Conservation (phyloP, 2,113 vertebrate species). For the Gymnorhina tibicen region DNA sequence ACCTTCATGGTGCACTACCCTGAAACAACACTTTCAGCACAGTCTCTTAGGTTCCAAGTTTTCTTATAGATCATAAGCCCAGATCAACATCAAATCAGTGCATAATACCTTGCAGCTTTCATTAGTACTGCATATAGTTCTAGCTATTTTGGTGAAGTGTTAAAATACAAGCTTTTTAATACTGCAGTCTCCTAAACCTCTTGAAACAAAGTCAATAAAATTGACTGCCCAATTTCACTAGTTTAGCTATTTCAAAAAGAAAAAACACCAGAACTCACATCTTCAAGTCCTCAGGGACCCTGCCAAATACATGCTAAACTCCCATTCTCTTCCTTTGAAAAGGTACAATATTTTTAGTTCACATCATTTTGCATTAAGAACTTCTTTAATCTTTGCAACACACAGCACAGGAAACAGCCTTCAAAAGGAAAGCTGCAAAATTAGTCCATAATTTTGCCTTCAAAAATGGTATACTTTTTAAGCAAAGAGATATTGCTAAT, state of each 20-base stretch:
- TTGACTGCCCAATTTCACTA: background rate
- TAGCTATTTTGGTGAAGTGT: background rate
- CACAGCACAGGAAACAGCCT: background rate
- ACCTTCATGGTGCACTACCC: background rate
- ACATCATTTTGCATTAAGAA: slow-evolving; percentile 5
- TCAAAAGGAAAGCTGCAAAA: background rate
- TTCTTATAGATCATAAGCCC: background rate
- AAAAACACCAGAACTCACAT: background rate
- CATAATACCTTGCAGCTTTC: background rate
- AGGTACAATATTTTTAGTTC: background rate
- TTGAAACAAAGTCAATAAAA: background rate
- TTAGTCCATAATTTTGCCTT: background rate
- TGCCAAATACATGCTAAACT: background rate
- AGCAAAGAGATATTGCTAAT: background rate
- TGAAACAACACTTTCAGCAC: background rate
- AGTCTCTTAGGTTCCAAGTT: background rate
- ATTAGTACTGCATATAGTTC: background rate
- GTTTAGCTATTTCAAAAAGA: background rate
- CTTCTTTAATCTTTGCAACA: slow-evolving; percentile 15
- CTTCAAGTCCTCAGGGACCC: background rate
- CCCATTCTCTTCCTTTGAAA: background rate
- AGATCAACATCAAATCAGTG: background rate
- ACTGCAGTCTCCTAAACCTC: background rate
- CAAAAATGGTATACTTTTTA: background rate
- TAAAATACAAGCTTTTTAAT: background rate